Evolutionary conservation across 2,113 vertebrate species (phyloP), one percentile per base, ranked within the genome.

Genomic region (Sturnira hondurensis): DNA sequence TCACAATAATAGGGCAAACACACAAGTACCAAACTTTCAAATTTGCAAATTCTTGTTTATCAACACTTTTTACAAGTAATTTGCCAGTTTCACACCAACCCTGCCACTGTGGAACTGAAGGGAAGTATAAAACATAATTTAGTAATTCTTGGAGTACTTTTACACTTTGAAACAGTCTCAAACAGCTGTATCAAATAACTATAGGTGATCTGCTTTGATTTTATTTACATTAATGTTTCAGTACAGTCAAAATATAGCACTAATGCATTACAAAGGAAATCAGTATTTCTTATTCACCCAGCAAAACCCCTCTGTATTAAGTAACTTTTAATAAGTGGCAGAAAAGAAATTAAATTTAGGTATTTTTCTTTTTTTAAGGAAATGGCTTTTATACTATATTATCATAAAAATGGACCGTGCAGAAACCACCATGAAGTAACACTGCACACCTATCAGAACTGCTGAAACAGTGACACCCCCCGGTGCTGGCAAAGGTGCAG

Each of bases 161-260:
- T 38, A 65, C 31, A 84, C 20, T 67, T 83, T 90, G 86, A 93
- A 91, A 88, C 71, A 86, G 47, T 56, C 71, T 61, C 76, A 54
- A 45, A 84, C 28, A 89, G 41, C 43, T 92, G 7, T 74, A 19
- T 56, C 33, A 86, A 76, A 95, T 28, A 81, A 93, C 43, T 86
- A 1, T 22, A 70, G 16, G 22, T 70, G 52, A 81, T 36, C 22
- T 58, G 54, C 76, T 91, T 87, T 90, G 43, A 81, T 68, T 93
- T 83, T 38, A 76, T 67, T 93, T 88, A 91, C 77, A 91, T 58
- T 65, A 78, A 65, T 77, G 76, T 58, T 83, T 88, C 52, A 71
- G 56, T 65, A 71, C 5, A 87, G 54, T 20, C 74, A 45, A 89
- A 41, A 47, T 71, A 86, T 63, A 89, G 77, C n/a, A 65, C 36